phyloP scores from a whole-genome alignment of 2,113 vertebrate genomes.

The Electrona antarctica region DNA sequence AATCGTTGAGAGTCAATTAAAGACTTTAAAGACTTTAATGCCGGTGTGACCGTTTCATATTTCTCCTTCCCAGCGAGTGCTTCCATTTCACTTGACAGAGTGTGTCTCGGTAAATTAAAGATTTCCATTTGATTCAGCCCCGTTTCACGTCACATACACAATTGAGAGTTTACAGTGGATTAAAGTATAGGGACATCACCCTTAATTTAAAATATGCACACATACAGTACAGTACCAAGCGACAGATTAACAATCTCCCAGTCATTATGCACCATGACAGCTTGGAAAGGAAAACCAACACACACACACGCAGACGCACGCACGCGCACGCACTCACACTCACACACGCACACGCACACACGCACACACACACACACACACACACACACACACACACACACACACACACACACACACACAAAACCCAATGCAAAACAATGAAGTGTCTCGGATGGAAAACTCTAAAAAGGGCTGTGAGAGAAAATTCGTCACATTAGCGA shows the following conservation, averaged over 20 bases:
- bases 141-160: slow-evolving; percentile 74
- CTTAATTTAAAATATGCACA: slow-evolving; percentile 76
- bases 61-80: slow-evolving; percentile 54
- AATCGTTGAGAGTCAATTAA: slow-evolving; percentile 71
- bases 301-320: too few relatives aligned
- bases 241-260: slow-evolving; percentile 53
- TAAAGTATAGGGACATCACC: slow-evolving; percentile 75
- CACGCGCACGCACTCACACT: too few relatives aligned
- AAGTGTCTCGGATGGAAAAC: slow-evolving; percentile 42
- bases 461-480: slow-evolving; percentile 54
- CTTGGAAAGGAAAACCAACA: slow-evolving; percentile 5
- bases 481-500: slow-evolving; percentile 61
- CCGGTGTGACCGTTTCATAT: slow-evolving; percentile 58
- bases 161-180: slow-evolving; percentile 79
- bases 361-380: too few relatives aligned
- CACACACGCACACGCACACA: too few relatives aligned
- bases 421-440: slow-evolving; percentile 53
- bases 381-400: too few relatives aligned
- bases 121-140: slow-evolving; percentile 75
- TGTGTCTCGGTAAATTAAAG: slow-evolving; percentile 78
- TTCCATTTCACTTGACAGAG: slow-evolving; percentile 74
- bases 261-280: slow-evolving; percentile 45
- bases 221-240: slow-evolving; percentile 54
- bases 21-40: slow-evolving; percentile 34
- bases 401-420: background rate